These are phyloP conservation scores for Coregonus sp. DNA, from an alignment of 2,797 vertebrate genomes.

Conservation along the genomic window DNA sequence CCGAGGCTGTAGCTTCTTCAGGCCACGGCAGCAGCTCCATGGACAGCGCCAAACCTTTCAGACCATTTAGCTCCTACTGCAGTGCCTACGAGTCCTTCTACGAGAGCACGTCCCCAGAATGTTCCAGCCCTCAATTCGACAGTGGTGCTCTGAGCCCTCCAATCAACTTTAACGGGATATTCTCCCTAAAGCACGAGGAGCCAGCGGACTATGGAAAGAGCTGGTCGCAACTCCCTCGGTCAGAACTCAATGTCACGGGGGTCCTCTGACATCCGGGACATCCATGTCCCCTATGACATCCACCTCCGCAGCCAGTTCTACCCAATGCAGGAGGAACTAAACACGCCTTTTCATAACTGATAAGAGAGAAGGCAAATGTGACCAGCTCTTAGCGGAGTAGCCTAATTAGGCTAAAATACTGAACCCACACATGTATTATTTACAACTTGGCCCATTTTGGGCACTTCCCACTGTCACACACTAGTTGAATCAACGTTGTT, in stretches of 20 bases:
- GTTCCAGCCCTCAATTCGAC: conserved; percentile 86
- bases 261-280: conserved; percentile 84
- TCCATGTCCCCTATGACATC: conserved; percentile 88
- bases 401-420: conserved; percentile 73
- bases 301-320: conserved; percentile 90
- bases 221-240: conserved; percentile 84
- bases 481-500: too few relatives aligned
- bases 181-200: conserved; percentile 94
- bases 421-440: conserved; percentile 41
- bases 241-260: conserved; percentile 86
- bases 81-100: conserved; percentile 86
- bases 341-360: conserved; percentile 90
- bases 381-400: conserved; percentile 66
- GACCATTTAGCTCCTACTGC: conserved; percentile 83
- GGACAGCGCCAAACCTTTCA: conserved; percentile 82
- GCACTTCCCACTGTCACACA: neutral
- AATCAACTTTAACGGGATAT: conserved; percentile 93
- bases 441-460: conserved; percentile 23
- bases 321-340: conserved; percentile 89
- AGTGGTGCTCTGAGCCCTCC: conserved; percentile 86
- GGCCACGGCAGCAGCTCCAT: conserved; percentile 78
- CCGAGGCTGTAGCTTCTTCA: conserved; percentile 74
- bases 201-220: conserved; percentile 87
- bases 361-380: conserved; percentile 31
- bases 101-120: conserved; percentile 86